phyloP scores from a whole-genome alignment of 2,888 invertebrate species.

The Agrotis exclamationis region DNA sequence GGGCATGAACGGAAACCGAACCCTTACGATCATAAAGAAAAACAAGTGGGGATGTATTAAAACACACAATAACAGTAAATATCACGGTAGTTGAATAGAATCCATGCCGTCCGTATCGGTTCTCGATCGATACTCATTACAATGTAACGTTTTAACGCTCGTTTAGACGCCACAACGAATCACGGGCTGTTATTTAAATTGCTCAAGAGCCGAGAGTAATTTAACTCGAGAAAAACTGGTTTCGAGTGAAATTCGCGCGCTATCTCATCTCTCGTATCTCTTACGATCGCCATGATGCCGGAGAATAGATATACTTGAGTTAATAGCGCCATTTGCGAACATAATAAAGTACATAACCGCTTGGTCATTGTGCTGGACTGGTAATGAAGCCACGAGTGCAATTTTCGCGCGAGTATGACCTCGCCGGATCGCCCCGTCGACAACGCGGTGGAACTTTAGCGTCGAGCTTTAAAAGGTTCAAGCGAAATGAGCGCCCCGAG shows the following conservation, averaged over 20 bases:
- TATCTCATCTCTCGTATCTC: constrained; percentile 77
- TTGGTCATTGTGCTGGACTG: constrained; percentile 75
- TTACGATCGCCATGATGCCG: constrained; percentile 67
- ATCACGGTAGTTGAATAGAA: constrained; percentile 71
- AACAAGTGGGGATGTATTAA: constrained; percentile 62
- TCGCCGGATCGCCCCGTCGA: constrained; percentile 64
- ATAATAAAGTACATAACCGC: constrained; percentile 73
- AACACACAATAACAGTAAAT: constrained; percentile 69
- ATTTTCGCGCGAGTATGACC: constrained; percentile 80
- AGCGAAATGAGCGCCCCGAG: constrained; percentile 80
- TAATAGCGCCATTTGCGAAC: constrained; percentile 72
- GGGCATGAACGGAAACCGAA: constrained; percentile 44
- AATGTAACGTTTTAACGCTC: constrained; percentile 79
- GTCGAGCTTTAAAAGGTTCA: constrained; percentile 73
- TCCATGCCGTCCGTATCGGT: constrained; percentile 67
- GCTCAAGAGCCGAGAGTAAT: constrained; percentile 78
- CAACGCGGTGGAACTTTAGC: constrained; percentile 65
- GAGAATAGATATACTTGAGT: constrained; percentile 70
- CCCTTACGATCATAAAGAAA: constrained; percentile 49
- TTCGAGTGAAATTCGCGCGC: constrained; percentile 76
- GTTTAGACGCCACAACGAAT: constrained; percentile 78
- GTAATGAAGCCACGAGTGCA: constrained; percentile 81
- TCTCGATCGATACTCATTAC: constrained; percentile 76
- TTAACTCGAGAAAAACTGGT: constrained; percentile 80
- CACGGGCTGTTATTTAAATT: constrained; percentile 83